A percentile compares a stretch with the other conserved stretches of the same genome.
Conservation (phyloP, 1,140 invertebrate species). For the Parapsyche elsis region DNA sequence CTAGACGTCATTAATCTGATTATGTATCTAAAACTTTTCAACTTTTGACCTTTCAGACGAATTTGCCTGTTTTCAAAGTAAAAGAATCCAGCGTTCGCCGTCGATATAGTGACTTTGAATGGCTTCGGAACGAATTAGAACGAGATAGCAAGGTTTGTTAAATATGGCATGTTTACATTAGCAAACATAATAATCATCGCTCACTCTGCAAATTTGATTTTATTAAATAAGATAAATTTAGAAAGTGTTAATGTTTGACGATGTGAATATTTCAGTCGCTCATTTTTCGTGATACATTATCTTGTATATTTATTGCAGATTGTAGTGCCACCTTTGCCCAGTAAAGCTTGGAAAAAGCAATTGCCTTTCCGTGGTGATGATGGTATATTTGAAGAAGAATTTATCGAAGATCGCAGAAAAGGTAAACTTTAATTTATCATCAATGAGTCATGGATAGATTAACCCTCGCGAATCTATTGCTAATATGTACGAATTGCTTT, state of each 20-base stretch:
- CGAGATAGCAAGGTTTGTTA: constrained; percentile 95
- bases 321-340: constrained; percentile 96
- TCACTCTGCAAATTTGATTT: no score
- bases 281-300: background rate
- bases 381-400: constrained; percentile 99
- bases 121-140: constrained; percentile 98
- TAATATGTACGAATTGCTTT: constrained; percentile 45
- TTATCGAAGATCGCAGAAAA: constrained; percentile 98
- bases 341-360: constrained; percentile 98
- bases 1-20: background rate
- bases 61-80: constrained; percentile 99
- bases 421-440: constrained; percentile 61
- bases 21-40: constrained; percentile 41
- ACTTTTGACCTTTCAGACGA: constrained; percentile 83
- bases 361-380: constrained; percentile 98
- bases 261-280: constrained; percentile 19
- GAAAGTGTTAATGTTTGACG: constrained; percentile 27
- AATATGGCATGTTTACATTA: no score
- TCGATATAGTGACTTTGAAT: constrained; percentile 99
- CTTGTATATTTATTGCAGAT: constrained; percentile 73
- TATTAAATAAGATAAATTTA: no score
- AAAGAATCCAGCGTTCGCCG: constrained; percentile 98
- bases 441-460: background rate
- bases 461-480: background rate
- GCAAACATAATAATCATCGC: no score